phyloP scores from a whole-genome alignment of 2,797 vertebrate species.

The Artibeus lituratus region DNA sequence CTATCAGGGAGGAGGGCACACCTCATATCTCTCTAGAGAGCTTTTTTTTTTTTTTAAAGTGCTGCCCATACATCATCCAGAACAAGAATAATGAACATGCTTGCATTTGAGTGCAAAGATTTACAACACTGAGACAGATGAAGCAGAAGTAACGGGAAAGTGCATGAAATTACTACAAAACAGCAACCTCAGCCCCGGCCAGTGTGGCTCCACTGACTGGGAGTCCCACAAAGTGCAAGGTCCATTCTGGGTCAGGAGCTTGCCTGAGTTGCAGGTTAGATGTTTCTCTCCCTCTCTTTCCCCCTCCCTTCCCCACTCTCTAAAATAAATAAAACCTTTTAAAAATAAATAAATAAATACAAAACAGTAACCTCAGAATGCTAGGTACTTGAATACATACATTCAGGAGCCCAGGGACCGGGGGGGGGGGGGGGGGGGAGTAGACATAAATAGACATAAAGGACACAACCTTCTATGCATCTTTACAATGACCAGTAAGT shows the following conservation, averaged over 20 bases:
- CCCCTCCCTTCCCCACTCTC: background rate
- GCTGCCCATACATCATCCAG: background rate
- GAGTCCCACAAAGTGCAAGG: no score
- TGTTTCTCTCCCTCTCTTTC: background rate
- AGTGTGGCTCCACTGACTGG: no score
- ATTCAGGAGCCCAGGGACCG: background rate
- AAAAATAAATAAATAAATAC: background rate
- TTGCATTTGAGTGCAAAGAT: background rate
- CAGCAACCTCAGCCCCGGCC: background rate
- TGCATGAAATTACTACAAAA: background rate
- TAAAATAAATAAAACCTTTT: background rate
- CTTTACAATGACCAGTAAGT: background rate
- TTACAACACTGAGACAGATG: background rate
- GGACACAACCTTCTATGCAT: background rate
- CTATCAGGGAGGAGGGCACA: background rate
- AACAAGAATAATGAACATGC: background rate
- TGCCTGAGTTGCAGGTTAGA: background rate
- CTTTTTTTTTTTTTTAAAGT: background rate
- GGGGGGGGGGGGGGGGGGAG: background rate
- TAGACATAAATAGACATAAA: background rate
- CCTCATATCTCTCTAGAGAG: background rate
- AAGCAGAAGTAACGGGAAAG: background rate
- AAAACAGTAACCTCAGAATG: background rate
- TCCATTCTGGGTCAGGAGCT: background rate
- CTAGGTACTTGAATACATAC: no score